Base-by-base conservation (phyloP, 1,140 invertebrate genomes). In the Littorina saxatilis region DNA sequence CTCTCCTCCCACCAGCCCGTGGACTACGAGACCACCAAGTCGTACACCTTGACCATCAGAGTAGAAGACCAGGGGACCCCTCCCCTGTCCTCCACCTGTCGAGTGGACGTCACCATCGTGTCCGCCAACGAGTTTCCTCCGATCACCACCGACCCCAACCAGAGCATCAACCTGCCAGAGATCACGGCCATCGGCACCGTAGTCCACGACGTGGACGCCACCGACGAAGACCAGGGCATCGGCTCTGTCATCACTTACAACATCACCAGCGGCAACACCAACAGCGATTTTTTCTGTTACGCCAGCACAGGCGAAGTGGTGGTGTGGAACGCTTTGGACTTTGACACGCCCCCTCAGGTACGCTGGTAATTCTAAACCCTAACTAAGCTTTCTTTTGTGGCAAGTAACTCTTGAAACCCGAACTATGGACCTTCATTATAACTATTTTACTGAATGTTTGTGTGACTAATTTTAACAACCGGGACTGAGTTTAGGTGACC, bases 61-160 rank as follows among this genome's bases (percentile, higher is more conserved):
- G 85, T 83, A 0, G 39, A 47, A 2, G 86, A 88, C 63, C 63
- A 63, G 2, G 87, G 84, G 1, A 63, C 78, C 20, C 85, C 85
- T 13, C 20, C 75, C 13, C 81, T 86, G 20, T 82, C 72, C 27
- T 79, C 83, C 17, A 84, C 52, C 29, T 83, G 81, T 1, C 29
- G 29, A 9, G 84, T 88, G 4, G 80, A 74, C 5, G 82, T 88
- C 29, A 80, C 78, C 17, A 83, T 88, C 13, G 40, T 87, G 5
- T 77, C 87, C 2, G 77, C 77, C 17, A 87, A 87, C 78, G 86
- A 88, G 52, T 58, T 78, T 52, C 37, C 82, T 7, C 88, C 88
- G 17, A 75, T 78, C 7, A 85, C 86, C 79, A 27, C 83, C 7
- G 74, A 35, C 17, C 23, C 79, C 13, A 70, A 61, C 39, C 55